Conservation (phyloP, 1,140 invertebrate genomes). For the Calliphora vicina region DNA sequence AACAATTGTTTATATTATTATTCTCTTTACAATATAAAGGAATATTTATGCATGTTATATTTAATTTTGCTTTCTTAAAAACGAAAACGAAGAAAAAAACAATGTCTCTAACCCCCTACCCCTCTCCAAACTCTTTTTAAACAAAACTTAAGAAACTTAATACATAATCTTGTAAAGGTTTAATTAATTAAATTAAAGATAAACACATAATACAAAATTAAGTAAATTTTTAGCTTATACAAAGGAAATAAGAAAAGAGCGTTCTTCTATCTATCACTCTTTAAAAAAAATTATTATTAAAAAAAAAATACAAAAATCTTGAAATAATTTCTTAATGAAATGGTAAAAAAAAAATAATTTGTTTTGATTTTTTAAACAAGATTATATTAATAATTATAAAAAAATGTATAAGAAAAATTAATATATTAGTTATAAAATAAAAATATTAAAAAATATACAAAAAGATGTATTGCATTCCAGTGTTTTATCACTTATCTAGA, state of each 20-base stretch:
- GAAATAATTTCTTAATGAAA: constrained; percentile 8
- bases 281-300: background rate
- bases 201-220: constrained; percentile 26
- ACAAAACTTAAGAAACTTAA: constrained; percentile 9
- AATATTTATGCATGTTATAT: constrained; percentile 5
- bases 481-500: too few species aligned
- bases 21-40: background rate
- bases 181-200: constrained; percentile 1
- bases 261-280: background rate
- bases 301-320: background rate
- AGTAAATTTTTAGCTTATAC: constrained; percentile 29
- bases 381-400: background rate
- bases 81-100: too few species aligned
- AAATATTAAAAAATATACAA: background rate
- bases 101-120: background rate
- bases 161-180: constrained; percentile 32
- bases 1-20: background rate
- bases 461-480: background rate
- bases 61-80: constrained; percentile 14
- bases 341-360: constrained; percentile 9
- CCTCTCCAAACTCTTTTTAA: background rate
- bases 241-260: background rate
- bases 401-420: background rate
- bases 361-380: constrained; percentile 18
- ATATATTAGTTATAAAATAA: constrained; percentile 17